Conservation (phyloP, 2,113 vertebrate genomes). For the Aspiorhynchus laticeps region DNA sequence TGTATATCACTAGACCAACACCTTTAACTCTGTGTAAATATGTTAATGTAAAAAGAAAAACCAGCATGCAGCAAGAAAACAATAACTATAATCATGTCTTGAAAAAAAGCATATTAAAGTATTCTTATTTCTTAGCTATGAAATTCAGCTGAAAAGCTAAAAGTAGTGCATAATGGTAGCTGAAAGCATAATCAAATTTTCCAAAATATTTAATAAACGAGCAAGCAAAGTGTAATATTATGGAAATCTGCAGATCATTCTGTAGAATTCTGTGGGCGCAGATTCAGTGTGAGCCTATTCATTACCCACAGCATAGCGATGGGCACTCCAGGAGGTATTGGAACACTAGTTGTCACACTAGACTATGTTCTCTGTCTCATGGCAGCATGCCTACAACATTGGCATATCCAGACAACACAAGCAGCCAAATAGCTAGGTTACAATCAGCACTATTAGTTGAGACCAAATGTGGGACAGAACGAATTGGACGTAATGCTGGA, state of each 20-base stretch:
- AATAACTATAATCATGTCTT: neutral
- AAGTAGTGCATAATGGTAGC: neutral
- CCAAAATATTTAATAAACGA: neutral
- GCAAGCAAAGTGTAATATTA: neutral
- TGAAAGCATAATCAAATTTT: neutral
- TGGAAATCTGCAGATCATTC: neutral
- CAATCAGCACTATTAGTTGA: slow-evolving; percentile 42
- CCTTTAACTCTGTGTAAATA: neutral
- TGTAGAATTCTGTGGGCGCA: neutral
- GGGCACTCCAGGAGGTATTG: slow-evolving; percentile 14
- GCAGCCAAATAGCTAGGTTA: slow-evolving; percentile 17
- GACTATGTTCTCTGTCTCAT: slow-evolving; percentile 23
- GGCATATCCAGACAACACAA: slow-evolving; percentile 49
- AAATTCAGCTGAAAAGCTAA: neutral
- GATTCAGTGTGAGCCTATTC: neutral
- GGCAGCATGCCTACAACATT: slow-evolving; percentile 22
- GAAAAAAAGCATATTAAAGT: neutral
- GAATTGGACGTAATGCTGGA: slow-evolving; percentile 7
- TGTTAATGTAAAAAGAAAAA: neutral
- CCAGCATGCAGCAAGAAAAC: neutral
- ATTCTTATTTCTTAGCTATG: neutral
- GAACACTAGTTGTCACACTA: slow-evolving; percentile 34
- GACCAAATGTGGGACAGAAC: slow-evolving; percentile 4
- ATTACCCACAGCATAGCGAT: slow-evolving; percentile 35
- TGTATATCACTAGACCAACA: neutral